A percentile compares a stretch with the other conserved stretches of the same genome.
Evolutionary conservation across 64 coral and sea anemone genomes (phyloP).

Genomic region (Astreopora myriophthalma): DNA sequence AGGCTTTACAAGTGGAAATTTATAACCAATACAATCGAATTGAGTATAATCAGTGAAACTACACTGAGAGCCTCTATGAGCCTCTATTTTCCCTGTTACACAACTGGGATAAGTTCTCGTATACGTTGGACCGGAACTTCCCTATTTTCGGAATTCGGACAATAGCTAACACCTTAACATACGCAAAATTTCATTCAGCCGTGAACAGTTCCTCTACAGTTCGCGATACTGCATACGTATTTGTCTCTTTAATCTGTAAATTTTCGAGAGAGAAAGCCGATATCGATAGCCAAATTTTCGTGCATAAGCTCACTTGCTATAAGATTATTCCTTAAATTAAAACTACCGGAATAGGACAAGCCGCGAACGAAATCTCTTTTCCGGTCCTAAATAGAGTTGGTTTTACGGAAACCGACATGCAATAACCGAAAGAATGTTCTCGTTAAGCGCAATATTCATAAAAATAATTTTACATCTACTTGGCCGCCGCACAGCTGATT

Average conservation of each 20-base stretch:
- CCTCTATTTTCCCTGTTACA: background rate
- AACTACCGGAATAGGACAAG: too few relatives aligned
- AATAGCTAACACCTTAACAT: too few relatives aligned
- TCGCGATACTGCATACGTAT: background rate
- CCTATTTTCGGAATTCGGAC: too few relatives aligned
- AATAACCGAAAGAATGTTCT: background rate
- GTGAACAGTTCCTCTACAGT: too few relatives aligned
- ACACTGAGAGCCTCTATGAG: background rate
- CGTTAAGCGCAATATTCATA: background rate
- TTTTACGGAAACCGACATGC: background rate
- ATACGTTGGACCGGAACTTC: background rate
- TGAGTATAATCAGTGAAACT: background rate
- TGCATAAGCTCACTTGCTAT: too few relatives aligned
- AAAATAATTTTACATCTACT: background rate
- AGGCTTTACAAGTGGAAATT: background rate
- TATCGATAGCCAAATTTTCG: background rate
- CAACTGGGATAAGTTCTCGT: background rate
- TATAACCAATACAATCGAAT: background rate
- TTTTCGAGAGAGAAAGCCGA: background rate
- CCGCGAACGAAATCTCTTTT: background rate
- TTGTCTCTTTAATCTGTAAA: background rate
- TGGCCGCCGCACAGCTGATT: background rate
- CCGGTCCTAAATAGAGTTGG: too few relatives aligned
- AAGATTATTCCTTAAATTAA: too few relatives aligned
- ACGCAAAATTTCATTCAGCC: too few relatives aligned